Percentiles rank a stretch among this genome's conserved stretches.
These are phyloP conservation scores for Ophioninae sp. DNA, from an alignment of 2,888 invertebrate genomes.

Conservation along the genomic window DNA sequence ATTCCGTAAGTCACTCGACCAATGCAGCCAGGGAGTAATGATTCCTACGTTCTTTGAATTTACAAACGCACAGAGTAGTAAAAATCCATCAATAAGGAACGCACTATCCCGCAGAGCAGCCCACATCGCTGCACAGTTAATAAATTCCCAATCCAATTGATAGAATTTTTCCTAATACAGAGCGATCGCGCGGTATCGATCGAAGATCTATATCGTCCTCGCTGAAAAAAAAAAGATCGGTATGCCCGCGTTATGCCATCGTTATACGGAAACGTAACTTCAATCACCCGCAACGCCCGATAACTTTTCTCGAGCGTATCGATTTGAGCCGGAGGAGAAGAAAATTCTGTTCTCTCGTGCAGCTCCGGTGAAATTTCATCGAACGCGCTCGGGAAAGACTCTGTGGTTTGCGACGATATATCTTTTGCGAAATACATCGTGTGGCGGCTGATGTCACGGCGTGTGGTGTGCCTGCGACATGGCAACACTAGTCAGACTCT, in stretches of 20 bases:
- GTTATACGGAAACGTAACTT: constrained; percentile 29
- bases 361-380: constrained; percentile 53
- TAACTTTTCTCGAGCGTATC: constrained; percentile 22
- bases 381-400: constrained; percentile 42
- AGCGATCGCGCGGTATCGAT: constrained; percentile 26
- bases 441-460: constrained; percentile 46
- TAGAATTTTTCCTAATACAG: constrained; percentile 40
- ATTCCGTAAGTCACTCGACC: constrained; percentile 31
- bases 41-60: constrained; percentile 29
- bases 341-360: constrained; percentile 54
- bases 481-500: constrained; percentile 20
- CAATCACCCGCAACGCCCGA: constrained; percentile 40
- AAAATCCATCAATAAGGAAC: constrained; percentile 43
- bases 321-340: constrained; percentile 28
- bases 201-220: constrained; percentile 49
- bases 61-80: constrained; percentile 14
- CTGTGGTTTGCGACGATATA: constrained; percentile 47
- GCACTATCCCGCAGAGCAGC: constrained; percentile 8
- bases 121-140: constrained; percentile 27
- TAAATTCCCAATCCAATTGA: constrained; percentile 40
- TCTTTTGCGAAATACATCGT: constrained; percentile 57
- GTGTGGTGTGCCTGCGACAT: constrained; percentile 15
- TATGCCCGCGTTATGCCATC: constrained; percentile 19
- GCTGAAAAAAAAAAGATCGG: constrained; percentile 4
- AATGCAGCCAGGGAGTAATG: constrained; percentile 37